Evolutionary conservation across 1,140 invertebrate species (phyloP), one percentile per base, ranked within the genome.

Genomic region (Euwallacea fornicatus): DNA sequence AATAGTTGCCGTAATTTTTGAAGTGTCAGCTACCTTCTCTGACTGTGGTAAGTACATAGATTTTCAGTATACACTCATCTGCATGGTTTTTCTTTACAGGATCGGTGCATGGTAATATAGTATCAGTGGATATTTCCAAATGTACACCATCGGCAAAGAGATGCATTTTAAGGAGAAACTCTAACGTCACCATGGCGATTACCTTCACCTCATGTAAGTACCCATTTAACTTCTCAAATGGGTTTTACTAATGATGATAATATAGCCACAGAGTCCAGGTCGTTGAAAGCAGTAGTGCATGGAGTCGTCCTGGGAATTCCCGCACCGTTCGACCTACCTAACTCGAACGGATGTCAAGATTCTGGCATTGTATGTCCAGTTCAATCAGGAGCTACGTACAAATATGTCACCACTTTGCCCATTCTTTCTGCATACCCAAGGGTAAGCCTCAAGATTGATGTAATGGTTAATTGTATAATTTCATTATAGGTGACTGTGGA

Each of bases 351-450:
- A 7, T 93, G 91, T 78, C 77, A 83, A 42, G 84, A 86, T 69
- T 86, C 84, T 46, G 88, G 88, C 0, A 75, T 93, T 0, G 79
- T 78, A 7, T 94, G 92, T 76, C 92, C 92, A 0, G 67, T 93
- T 6, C 83, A 84, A 64, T 81, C 83, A 50, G 86, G 84, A 2
- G 77, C 83, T 68, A 78, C 80, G 6, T 88, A 88, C 62, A 83
- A 79, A 65, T 94, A 92, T 78, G 83, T 69, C 33, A 83, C 88
- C 0, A 83, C 82, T 1, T 76, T 93, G 61, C 85, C 84, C 0
- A 83, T 93, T 2, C 75, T 86, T 2, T 86, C 84, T 69, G 82
- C 80, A 0, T 93, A 91, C 76, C 91, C 91, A 3, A 86, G 84
- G 76, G 88, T 85, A 80, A 79, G 46, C 13, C 46, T 50, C 9